phyloP scores from a whole-genome alignment of 2,113 vertebrate genomes.

The Genyomyrus donnyi region DNA sequence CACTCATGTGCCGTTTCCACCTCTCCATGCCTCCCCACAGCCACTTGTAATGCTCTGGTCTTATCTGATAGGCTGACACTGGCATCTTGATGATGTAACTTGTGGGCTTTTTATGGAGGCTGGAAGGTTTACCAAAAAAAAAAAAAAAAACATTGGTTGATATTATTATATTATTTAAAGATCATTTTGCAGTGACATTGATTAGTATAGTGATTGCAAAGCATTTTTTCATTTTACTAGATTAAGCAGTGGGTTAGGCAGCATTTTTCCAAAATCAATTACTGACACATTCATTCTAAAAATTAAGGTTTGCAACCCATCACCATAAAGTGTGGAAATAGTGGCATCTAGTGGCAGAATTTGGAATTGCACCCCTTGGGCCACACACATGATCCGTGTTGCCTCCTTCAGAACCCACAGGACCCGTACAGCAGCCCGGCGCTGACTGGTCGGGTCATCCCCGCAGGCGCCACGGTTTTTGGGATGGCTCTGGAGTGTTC shows the following conservation, averaged over 20 bases:
- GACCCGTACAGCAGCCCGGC: constrained; percentile 44
- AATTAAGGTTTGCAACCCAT: background rate
- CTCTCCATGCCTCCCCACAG: background rate
- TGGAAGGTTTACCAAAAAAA: background rate
- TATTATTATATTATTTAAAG: background rate
- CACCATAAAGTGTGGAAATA: background rate
- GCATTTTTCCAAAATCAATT: background rate
- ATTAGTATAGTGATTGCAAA: background rate
- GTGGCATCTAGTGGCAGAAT: constrained; percentile 23
- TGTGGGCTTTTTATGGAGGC: background rate
- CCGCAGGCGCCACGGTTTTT: constrained; percentile 79
- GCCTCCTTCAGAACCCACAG: constrained; percentile 37
- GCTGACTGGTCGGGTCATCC: constrained; percentile 83
- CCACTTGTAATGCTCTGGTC: background rate
- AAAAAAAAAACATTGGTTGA: background rate
- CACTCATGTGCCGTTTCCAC: background rate
- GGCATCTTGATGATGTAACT: background rate
- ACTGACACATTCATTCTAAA: background rate
- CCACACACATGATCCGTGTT: background rate
- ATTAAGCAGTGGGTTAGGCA: background rate
- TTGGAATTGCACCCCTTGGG: background rate
- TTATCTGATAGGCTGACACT: background rate
- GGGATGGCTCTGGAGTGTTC: constrained; percentile 82
- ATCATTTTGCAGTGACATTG: background rate
- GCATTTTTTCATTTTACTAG: background rate